phyloP scores from a whole-genome alignment of 2,888 invertebrate species.

The Synergus umbraculus region DNA sequence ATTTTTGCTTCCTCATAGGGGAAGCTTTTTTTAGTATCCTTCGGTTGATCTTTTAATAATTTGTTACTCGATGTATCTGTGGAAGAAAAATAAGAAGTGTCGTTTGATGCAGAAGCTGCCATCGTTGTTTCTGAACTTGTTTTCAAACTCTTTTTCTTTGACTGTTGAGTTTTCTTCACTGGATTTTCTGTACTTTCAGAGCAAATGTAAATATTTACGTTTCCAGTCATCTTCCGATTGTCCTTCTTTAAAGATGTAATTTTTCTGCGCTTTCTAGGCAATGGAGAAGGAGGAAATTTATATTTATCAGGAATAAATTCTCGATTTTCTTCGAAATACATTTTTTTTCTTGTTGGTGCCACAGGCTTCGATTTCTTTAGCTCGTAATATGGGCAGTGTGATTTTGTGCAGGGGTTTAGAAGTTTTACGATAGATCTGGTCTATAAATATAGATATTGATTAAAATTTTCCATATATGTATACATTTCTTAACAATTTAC shows the following conservation, averaged over 20 bases:
- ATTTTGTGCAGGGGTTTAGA: neutral
- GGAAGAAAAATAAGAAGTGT: neutral
- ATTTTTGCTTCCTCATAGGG: no score
- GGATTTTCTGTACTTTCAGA: constrained; percentile 62
- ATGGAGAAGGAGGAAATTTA: neutral
- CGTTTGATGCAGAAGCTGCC: neutral
- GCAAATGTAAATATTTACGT: constrained; percentile 71
- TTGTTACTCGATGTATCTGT: neutral
- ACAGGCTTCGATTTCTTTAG: neutral
- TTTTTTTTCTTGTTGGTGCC: neutral
- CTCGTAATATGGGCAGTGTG: neutral
- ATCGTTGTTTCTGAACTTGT: neutral
- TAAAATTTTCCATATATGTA: neutral
- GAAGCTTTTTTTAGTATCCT: neutral
- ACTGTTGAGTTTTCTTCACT: constrained; percentile 45
- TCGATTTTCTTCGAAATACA: neutral
- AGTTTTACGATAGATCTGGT: neutral
- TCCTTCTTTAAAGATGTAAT: constrained; percentile 46
- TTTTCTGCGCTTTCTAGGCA: neutral
- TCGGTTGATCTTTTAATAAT: neutral
- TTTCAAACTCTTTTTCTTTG: neutral
- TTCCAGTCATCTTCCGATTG: constrained; percentile 68
- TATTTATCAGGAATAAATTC: neutral
- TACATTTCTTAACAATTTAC: neutral
- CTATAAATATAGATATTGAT: neutral